A percentile compares a stretch with the other conserved stretches of the same genome.
Evolutionary conservation across 2,113 vertebrate genomes (phyloP).

Genomic region (Larimichthys polyactis): DNA sequence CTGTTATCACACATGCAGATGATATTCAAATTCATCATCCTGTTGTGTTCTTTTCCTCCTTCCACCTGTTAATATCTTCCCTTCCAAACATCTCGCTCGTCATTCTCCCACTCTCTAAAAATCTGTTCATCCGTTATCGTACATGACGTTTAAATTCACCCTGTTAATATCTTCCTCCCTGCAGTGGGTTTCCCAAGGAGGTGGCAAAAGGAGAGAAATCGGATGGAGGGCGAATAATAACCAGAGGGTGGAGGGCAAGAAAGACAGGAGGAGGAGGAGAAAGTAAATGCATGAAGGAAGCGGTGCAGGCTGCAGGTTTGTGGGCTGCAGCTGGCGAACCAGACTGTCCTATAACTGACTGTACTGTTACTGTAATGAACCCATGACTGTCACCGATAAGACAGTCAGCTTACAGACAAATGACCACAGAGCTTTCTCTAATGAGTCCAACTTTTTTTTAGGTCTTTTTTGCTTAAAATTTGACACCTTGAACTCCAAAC

Average conservation of each 20-base stretch:
- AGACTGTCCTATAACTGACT: background rate
- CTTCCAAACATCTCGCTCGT: conserved; percentile 35
- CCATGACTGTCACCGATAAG: background rate
- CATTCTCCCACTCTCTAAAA: conserved; percentile 30
- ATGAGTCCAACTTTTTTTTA: background rate
- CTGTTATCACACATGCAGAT: conserved; percentile 56
- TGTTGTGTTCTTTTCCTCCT: background rate
- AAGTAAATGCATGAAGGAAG: conserved; percentile 1
- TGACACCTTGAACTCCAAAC: background rate
- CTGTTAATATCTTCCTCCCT: conserved; percentile 55
- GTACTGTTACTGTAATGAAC: background rate
- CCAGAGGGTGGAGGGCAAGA: background rate
- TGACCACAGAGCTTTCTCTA: background rate
- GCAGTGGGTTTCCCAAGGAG: conserved; percentile 30
- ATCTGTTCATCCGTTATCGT: conserved; percentile 50
- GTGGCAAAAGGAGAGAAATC: conserved; percentile 10
- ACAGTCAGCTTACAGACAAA: background rate
- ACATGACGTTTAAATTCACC: conserved; percentile 49
- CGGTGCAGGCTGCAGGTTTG: background rate
- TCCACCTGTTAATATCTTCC: conserved; percentile 34
- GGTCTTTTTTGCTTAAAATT: background rate
- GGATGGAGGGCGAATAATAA: conserved; percentile 2
- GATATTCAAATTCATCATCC: conserved; percentile 50
- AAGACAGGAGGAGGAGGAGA: background rate
- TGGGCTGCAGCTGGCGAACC: conserved; percentile 4